Evolutionary conservation across 2,113 vertebrate genomes (phyloP).

Genomic region (Eleginops maclovinus): DNA sequence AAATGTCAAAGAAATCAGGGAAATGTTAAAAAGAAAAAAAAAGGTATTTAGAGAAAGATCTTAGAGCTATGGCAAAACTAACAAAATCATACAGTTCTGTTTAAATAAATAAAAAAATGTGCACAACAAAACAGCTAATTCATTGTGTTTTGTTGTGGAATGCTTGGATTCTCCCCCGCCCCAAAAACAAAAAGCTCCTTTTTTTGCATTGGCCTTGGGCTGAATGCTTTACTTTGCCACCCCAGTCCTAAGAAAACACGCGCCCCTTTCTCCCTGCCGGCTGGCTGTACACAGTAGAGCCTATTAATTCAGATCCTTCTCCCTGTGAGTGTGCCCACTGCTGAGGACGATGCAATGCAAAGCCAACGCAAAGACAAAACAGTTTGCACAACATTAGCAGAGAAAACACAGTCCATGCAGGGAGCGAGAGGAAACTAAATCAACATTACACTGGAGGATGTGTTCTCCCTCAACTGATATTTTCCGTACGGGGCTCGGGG

Average conservation of each 20-base stretch:
- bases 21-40: neutral
- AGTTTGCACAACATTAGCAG: constrained; percentile 95
- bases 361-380: constrained; percentile 98
- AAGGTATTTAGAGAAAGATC: neutral
- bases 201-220: constrained; percentile 88
- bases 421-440: constrained; percentile 72
- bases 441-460: constrained; percentile 81
- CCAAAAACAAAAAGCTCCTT: constrained; percentile 97
- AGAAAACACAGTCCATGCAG: constrained; percentile 80
- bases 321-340: constrained; percentile 84
- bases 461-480: constrained; percentile 80
- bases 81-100: constrained; percentile 84
- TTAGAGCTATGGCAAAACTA: constrained; percentile 82
- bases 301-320: constrained; percentile 91
- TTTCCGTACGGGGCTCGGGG: constrained; percentile 62
- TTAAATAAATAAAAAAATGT: constrained; percentile 82
- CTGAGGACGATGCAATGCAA: constrained; percentile 89
- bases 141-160: constrained; percentile 94
- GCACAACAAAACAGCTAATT: constrained; percentile 93
- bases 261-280: constrained; percentile 91
- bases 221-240: constrained; percentile 99
- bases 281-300: constrained; percentile 92
- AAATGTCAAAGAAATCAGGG: neutral
- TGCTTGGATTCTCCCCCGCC: constrained; percentile 87
- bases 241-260: constrained; percentile 98